These are phyloP conservation scores for Pseudolycoriella hygida DNA, from an alignment of 2,888 invertebrate species.

Conservation along the genomic window DNA sequence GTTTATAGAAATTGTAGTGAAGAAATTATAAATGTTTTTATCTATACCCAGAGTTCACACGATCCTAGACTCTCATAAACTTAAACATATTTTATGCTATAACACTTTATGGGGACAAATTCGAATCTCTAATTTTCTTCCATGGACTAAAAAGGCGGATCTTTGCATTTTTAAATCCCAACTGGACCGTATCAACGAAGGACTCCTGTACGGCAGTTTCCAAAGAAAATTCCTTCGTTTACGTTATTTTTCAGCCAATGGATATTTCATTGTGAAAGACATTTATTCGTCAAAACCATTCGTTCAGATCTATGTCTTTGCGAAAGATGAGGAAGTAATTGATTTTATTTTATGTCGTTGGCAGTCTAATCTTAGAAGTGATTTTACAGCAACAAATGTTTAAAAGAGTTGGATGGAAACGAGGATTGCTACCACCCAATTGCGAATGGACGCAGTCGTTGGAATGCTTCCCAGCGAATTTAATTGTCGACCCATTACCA, in stretches of 20 bases:
- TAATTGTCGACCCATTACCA: slow-evolving; percentile 4
- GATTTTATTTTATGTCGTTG: neutral
- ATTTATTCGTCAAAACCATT: neutral
- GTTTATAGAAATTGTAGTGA: neutral
- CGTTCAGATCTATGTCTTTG: slow-evolving; percentile 7
- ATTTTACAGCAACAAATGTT: slow-evolving; percentile 6
- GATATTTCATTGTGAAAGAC: slow-evolving; percentile 1
- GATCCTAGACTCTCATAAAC: neutral
- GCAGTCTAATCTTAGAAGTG: neutral
- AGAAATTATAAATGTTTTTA: too few species aligned
- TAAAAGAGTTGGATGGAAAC: slow-evolving; percentile 6
- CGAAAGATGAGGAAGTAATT: slow-evolving; percentile 4
- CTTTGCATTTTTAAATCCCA: slow-evolving; percentile 7
- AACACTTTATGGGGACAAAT: slow-evolving; percentile 8
- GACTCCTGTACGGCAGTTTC: slow-evolving; percentile 3
- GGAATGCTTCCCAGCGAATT: slow-evolving; percentile 8
- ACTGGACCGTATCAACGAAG: slow-evolving; percentile 5
- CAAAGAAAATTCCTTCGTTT: slow-evolving; percentile 1
- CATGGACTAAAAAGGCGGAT: slow-evolving; percentile 7
- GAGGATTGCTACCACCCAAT: slow-evolving; percentile 5
- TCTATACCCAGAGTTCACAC: slow-evolving; percentile 1
- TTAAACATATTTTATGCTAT: slow-evolving; percentile 6
- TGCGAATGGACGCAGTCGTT: slow-evolving; percentile 8
- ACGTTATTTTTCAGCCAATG: slow-evolving; percentile 2
- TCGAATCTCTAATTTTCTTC: slow-evolving; percentile 5